Base-by-base conservation (phyloP, 92 coral and sea anemone species). In the Plumapathes pennacea region DNA sequence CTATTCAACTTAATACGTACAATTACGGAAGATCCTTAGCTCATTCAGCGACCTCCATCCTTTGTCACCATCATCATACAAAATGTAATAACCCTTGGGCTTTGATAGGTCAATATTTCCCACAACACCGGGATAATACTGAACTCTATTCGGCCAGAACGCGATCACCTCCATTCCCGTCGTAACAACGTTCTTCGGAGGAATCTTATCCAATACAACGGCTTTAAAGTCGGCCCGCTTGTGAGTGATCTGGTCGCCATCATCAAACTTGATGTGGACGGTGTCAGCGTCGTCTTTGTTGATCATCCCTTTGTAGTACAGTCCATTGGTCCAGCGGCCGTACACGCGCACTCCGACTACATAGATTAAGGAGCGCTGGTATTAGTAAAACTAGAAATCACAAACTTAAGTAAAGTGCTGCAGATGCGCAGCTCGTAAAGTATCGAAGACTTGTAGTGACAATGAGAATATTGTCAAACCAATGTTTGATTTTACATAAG, bases 181-280 rank as follows among this genome's bases (percentile, higher is more conserved):
- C 3, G 72, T 43, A 14, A 74, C 83, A 31, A 61, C 36, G n/a
- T n/a, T n/a, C n/a, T n/a, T n/a, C 46, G 61, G 46, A 13, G 91
- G 86, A 15, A 54, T 23, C 2, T 31, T 22, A 54, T 85, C 76
- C 10, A 58, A 22, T 25, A 85, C 15, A 5, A 85, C 83, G 18
- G 87, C 68, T 29, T 59, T 68, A 19, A 62, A 32, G 38, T 85
- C 92, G 32, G 25, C 32, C 42, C 50, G 19, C 19, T 50, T 29
- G 68, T 85, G 92, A 22, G 83, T 57, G 34, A 80, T 50, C 31
- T 50, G 43, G 82, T 79, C 83, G 38, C 79, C 83, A 43, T 80
- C 87, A 24, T 80, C 82, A 56, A 80, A 85, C 32, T 66, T 64
- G 25, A 73, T 70, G 25, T 80, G 83, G 26, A 85, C 32, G 64